Evolutionary conservation across 2,888 invertebrate species (phyloP), one percentile per base, ranked within the genome.

Genomic region (Rapana venosa): DNA sequence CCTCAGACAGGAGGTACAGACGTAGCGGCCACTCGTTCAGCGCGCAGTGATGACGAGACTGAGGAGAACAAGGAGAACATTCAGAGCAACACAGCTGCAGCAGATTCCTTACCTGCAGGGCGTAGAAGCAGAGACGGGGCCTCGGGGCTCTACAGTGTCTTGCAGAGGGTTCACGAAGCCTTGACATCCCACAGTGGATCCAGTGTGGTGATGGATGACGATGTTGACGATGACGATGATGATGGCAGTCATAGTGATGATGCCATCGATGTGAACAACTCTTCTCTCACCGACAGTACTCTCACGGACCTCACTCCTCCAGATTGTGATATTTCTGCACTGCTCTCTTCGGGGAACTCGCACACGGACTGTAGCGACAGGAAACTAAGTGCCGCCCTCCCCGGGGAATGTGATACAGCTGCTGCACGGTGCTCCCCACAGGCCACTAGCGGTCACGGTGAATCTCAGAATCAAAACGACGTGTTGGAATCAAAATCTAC

Each of bases 11-110:
- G 47, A 26, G 47, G 6, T 5, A 1, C 17, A 13, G 79, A 35
- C 26, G 47, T 26, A 0, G 22, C 47, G 5, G 22, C 6, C 26
- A 36, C 36, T 26, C 0, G 47, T 83, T 36, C 81, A 47, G 79
- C 32, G 2, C 83, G 1, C 26, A 32, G 22, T 66, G 35, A 22
- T 35, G n/a, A 5, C 61, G 66, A 66, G 0, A 15, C 0, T 22
- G 66, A 86, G 13, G 84, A 85, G n/a, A 66, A 86, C 66, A 86
- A 86, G 20, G 86, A 86, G 66, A 86, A 86, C 86, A 30, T 58
- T 32, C 58, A 58, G 85, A 15, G 11, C 56, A 61, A 22, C 2
- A n/a, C n/a, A n/a, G 61, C 0, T 11, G 11, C 1, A 66, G 66
- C 22, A 11, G 58, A 11, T 35, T 35, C 13, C 32, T 30, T 26